Base-by-base conservation (phyloP, 2,797 vertebrate genomes). In the Naso thynnoides region DNA sequence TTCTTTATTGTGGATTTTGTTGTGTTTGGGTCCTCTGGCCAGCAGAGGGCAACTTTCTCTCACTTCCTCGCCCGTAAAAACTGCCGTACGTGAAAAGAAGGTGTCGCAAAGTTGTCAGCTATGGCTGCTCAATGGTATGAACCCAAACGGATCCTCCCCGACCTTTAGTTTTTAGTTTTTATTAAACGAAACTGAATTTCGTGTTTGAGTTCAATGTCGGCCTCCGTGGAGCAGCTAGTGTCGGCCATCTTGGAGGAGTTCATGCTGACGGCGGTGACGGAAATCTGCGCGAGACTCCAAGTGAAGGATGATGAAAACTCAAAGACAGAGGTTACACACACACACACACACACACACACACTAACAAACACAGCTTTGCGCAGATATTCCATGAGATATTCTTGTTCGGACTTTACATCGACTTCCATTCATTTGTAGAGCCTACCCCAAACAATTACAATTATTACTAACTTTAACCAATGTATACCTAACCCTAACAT, bases 91-190 rank as follows among this genome's bases (percentile, higher is more conserved):
- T 29, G 19, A 10, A 4, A 14, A n/a, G 11, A 2, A 26, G 2
- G 21, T 70, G 74, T 64, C 66, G 74, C 7, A 61, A 60, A 38
- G 1, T 11, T 0, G 1, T 1, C 15, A 4, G 31, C 8, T n/a
- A 45, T 45, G 70, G 44, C 45, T 5, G 27, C 23, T 0, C 13
- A 0, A 7, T 2, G 39, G 10, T 18, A 47, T 8, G 4, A 29
- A 4, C 5, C 2, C 19, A 23, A 0, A 1, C 3, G 0, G 10
- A 13, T 1, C 0, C 1, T 19, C 5, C 31, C 6, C 0, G 9
- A 0, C 8, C 2, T 16, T 36, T 15, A 13, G 6, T 2, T 23
- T 4, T 5, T 19, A 0, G 19, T 33, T 0, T 27, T 23, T 0
- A 9, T 0, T 16, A 27, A 23, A 2, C 7, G 10, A 7, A 49